phyloP scores from a whole-genome alignment of 2,797 vertebrate species.

The Sciurus carolinensis region DNA sequence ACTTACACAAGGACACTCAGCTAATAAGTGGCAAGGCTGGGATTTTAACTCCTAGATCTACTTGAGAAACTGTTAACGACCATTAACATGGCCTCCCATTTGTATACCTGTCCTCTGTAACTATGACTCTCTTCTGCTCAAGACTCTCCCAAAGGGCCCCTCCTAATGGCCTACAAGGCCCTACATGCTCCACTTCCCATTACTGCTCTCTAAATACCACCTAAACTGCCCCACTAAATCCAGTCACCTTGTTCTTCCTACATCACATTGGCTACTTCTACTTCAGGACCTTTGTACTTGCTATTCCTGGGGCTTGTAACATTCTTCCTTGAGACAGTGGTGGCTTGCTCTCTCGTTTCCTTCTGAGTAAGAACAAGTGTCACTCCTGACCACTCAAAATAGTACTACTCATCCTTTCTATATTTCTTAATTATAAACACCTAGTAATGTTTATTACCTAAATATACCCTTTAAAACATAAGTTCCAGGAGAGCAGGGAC shows the following conservation, averaged over 20 bases:
- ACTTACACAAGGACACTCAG: background rate
- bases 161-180: background rate
- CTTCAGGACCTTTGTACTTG: background rate
- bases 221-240: background rate
- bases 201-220: background rate
- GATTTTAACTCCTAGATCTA: background rate
- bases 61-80: background rate
- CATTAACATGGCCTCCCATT: background rate
- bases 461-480: background rate
- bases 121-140: background rate
- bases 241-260: background rate
- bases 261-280: background rate
- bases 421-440: constrained; percentile 3
- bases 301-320: background rate
- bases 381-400: background rate
- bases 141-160: background rate
- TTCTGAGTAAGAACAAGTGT: background rate
- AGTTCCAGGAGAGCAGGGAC: background rate
- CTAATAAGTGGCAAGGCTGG: constrained; percentile 12
- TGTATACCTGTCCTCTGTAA: background rate
- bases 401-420: background rate
- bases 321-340: background rate
- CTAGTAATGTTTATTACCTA: background rate
- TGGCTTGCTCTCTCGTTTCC: background rate
- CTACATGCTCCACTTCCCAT: background rate